phyloP scores from a whole-genome alignment of 2,888 invertebrate species.

The Zygogramma bicolorata region DNA sequence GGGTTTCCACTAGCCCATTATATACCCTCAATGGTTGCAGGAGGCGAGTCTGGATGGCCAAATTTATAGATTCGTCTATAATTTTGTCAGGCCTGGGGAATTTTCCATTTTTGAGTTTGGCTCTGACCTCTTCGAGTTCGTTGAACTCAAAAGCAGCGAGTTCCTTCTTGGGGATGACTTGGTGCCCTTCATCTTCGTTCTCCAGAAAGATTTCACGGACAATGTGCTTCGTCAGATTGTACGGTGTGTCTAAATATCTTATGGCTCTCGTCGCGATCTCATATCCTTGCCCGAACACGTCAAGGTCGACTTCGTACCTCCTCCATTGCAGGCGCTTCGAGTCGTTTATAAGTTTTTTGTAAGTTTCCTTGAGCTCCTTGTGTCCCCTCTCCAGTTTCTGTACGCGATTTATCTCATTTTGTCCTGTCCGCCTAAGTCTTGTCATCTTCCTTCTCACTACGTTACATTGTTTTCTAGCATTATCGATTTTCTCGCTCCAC shows the following conservation, averaged over 20 bases:
- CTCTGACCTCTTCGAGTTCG: background rate
- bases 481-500: conserved; percentile 15
- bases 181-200: background rate
- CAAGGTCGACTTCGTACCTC: conserved; percentile 28
- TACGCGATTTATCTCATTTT: background rate
- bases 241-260: background rate
- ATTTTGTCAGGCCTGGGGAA: conserved; percentile 1
- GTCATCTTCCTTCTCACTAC: background rate
- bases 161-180: background rate
- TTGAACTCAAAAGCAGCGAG: background rate
- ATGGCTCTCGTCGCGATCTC: conserved; percentile 29
- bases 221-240: background rate
- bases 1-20: conserved; percentile 17
- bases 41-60: background rate
- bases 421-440: background rate
- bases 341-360: background rate
- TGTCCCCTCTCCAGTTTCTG: background rate
- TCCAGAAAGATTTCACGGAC: conserved; percentile 5
- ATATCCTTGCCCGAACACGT: conserved; percentile 38
- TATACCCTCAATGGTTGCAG: background rate
- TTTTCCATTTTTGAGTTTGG: conserved; percentile 12
- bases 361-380: conserved; percentile 7
- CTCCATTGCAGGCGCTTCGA: conserved; percentile 15
- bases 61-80: background rate
- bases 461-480: background rate